phyloP scores from a whole-genome alignment of 2,888 invertebrate genomes.

The Brachycybe producta region DNA sequence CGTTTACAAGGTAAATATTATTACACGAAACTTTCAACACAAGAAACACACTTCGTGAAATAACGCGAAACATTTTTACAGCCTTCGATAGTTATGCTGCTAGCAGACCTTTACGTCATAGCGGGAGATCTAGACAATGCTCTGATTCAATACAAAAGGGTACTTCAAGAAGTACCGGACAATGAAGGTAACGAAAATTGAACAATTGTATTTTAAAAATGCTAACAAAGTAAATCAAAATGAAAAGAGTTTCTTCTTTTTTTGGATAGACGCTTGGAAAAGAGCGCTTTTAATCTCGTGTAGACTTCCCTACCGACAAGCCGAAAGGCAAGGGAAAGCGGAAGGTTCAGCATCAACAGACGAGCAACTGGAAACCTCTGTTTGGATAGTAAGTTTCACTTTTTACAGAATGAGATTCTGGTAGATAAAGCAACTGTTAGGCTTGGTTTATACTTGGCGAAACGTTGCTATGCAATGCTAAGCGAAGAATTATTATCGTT shows the following conservation, averaged over 20 bases:
- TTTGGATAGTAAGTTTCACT: too few relatives aligned
- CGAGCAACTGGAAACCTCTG: neutral
- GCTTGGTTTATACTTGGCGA: too few relatives aligned
- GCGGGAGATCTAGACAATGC: slow-evolving; percentile 50
- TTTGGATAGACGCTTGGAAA: slow-evolving; percentile 7
- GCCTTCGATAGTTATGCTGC: slow-evolving; percentile 57
- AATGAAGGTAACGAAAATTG: slow-evolving; percentile 24
- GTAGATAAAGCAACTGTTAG: too few relatives aligned
- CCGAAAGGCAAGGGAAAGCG: neutral
- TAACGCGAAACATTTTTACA: slow-evolving; percentile 30
- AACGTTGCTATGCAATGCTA: too few relatives aligned
- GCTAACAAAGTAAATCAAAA: too few relatives aligned
- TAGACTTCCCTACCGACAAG: slow-evolving; percentile 1
- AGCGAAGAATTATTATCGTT: too few relatives aligned
- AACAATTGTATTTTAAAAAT: neutral
- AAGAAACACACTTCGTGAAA: neutral
- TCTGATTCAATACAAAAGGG: slow-evolving; percentile 28
- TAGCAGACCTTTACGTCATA: slow-evolving; percentile 49
- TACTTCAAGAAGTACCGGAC: slow-evolving; percentile 29
- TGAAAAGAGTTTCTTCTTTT: too few relatives aligned
- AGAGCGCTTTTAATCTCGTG: slow-evolving; percentile 7
- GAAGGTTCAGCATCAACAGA: neutral
- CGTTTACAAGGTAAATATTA: slow-evolving; percentile 45
- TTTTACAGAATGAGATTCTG: too few relatives aligned
- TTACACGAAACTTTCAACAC: neutral